Evolutionary conservation across 1,140 invertebrate genomes (phyloP).

Genomic region (Pararge aegeria): DNA sequence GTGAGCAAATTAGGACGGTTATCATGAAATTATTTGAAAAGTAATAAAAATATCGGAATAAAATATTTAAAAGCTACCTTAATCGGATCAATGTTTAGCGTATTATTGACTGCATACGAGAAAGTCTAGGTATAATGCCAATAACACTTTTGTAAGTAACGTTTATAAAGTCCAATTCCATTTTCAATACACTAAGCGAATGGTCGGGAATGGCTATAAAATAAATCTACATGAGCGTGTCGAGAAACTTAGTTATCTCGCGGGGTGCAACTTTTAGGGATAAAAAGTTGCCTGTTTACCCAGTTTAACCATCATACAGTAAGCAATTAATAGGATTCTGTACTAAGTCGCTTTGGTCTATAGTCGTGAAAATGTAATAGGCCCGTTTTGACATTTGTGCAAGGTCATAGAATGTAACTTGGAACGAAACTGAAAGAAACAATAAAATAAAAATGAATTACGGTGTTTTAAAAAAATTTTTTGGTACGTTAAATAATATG

Average conservation of each 20-base stretch:
- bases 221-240: constrained; percentile 21
- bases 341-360: too few species aligned
- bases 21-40: background rate
- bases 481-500: too few species aligned
- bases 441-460: too few species aligned
- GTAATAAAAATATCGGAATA: background rate
- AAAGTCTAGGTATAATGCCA: background rate
- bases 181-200: constrained; percentile 7
- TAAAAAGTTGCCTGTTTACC: constrained; percentile 25
- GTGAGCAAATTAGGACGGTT: too few species aligned
- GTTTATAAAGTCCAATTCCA: constrained; percentile 9
- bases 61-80: background rate
- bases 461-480: too few species aligned
- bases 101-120: constrained; percentile 2
- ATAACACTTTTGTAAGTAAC: constrained; percentile 5
- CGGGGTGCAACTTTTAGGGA: constrained; percentile 24
- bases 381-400: too few species aligned
- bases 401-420: too few species aligned
- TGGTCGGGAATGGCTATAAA: constrained; percentile 14
- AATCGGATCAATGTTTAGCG: background rate
- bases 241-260: constrained; percentile 14
- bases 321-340: too few species aligned
- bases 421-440: too few species aligned
- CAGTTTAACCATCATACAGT: background rate
- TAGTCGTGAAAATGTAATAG: too few species aligned